Percentiles rank a stretch among this genome's conserved stretches.
Evolutionary conservation across 2,888 invertebrate species (phyloP).

Genomic region (Caenorhabditis sp.): DNA sequence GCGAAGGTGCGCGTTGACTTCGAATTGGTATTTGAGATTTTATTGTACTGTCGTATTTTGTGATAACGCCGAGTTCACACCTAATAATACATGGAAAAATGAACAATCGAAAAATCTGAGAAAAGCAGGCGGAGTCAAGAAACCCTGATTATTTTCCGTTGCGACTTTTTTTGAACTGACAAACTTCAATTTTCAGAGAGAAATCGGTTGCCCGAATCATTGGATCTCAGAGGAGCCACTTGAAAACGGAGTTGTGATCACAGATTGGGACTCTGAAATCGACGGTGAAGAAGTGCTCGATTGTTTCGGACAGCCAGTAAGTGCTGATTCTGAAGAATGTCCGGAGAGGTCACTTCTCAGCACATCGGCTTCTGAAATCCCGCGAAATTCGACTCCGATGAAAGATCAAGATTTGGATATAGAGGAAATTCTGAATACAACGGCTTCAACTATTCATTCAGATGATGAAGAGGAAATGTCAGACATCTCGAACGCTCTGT

Average conservation of each 20-base stretch:
- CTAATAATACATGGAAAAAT: no score
- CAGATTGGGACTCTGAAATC: not conserved
- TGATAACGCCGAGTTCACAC: no score
- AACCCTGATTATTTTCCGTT: no score
- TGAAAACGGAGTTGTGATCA: not conserved
- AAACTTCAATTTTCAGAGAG: conserved; percentile 11
- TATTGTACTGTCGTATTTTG: no score
- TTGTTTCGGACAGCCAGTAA: not conserved
- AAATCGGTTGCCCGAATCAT: conserved; percentile 32
- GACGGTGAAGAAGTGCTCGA: not conserved
- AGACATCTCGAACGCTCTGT: no score
- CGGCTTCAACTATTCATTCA: not conserved
- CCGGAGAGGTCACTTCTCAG: no score
- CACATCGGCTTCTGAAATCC: not conserved
- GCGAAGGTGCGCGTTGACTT: no score
- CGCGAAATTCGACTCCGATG: not conserved
- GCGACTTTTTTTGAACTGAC: no score
- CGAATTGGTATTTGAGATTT: no score
- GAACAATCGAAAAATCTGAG: no score
- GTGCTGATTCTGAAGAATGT: not conserved
- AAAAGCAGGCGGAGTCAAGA: no score
- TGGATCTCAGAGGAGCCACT: conserved; percentile 29
- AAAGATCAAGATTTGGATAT: not conserved
- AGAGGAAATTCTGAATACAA: not conserved
- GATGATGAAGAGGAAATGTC: not conserved